Evolutionary conservation across 2,888 invertebrate species (phyloP).

Genomic region (Cataglyphis albicans): DNA sequence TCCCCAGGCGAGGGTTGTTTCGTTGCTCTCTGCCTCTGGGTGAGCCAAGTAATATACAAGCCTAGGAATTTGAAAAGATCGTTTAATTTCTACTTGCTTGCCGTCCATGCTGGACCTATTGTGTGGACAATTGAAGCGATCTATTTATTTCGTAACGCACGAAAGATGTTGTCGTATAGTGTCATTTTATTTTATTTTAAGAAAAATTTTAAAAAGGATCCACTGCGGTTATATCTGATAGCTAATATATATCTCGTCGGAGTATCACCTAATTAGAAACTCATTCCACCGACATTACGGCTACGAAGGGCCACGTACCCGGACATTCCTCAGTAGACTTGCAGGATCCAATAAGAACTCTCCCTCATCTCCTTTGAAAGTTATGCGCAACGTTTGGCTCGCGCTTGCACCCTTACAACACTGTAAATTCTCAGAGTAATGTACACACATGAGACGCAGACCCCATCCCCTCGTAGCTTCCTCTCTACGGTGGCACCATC

Average conservation of each 20-base stretch:
- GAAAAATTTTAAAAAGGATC: background rate
- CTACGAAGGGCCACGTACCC: conserved; percentile 7
- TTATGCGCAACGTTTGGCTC: conserved; percentile 72
- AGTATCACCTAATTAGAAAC: conserved; percentile 63
- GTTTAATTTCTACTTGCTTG: conserved; percentile 54
- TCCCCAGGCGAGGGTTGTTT: conserved; percentile 72
- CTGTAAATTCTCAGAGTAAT: conserved; percentile 75
- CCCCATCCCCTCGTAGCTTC: conserved; percentile 54
- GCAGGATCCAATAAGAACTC: conserved; percentile 47
- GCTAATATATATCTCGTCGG: conserved; percentile 1
- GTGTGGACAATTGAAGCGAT: background rate
- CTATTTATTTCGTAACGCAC: background rate
- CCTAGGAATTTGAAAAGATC: conserved; percentile 58
- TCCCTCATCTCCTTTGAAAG: conserved; percentile 64
- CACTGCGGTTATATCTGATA: background rate
- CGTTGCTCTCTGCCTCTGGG: conserved; percentile 53
- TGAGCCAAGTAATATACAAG: conserved; percentile 61
- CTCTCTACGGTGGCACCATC: conserved; percentile 54
- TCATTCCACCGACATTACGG: conserved; percentile 1
- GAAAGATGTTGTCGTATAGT: background rate
- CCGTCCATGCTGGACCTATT: conserved; percentile 2
- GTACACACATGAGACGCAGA: conserved; percentile 74
- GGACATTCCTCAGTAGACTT: conserved; percentile 58
- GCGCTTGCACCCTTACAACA: conserved; percentile 61
- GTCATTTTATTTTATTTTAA: background rate